These are phyloP conservation scores for Teinopalpus imperialis DNA, from an alignment of 2,888 invertebrate genomes.

Conservation along the genomic window DNA sequence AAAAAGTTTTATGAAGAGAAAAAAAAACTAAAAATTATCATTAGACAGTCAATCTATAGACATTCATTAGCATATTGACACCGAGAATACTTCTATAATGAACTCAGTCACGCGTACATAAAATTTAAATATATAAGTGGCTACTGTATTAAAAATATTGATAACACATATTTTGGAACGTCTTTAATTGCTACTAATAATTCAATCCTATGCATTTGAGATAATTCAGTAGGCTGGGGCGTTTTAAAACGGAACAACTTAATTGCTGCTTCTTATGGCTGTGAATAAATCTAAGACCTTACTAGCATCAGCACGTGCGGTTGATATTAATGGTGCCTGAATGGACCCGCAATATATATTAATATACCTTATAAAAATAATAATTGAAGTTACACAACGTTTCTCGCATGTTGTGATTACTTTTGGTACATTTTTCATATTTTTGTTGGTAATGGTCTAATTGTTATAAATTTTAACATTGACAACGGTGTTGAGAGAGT, in stretches of 20 bases:
- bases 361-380: conserved; percentile 2
- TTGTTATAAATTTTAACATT: no score
- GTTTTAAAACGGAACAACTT: conserved; percentile 63
- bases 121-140: conserved; percentile 73
- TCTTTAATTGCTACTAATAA: conserved; percentile 75
- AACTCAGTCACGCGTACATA: conserved; percentile 73
- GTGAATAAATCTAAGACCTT: conserved; percentile 58
- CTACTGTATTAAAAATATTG: conserved; percentile 80
- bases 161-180: conserved; percentile 72
- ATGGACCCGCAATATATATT: conserved; percentile 29
- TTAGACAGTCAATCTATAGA: conserved; percentile 30
- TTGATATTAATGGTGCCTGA: conserved; percentile 44
- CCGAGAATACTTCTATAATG: conserved; percentile 62
- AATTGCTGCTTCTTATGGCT: conserved; percentile 56
- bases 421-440: no score
- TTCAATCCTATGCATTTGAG: conserved; percentile 68
- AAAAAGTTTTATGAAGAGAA: conserved; percentile 14
- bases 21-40: conserved; percentile 20
- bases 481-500: no score
- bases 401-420: neutral
- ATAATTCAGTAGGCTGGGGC: conserved; percentile 60
- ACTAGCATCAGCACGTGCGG: conserved; percentile 52
- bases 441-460: no score
- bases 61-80: conserved; percentile 54
- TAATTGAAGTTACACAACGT: neutral